These are phyloP conservation scores for Ariolimax columbianus DNA, from an alignment of 2,888 invertebrate genomes.

Conservation along the genomic window DNA sequence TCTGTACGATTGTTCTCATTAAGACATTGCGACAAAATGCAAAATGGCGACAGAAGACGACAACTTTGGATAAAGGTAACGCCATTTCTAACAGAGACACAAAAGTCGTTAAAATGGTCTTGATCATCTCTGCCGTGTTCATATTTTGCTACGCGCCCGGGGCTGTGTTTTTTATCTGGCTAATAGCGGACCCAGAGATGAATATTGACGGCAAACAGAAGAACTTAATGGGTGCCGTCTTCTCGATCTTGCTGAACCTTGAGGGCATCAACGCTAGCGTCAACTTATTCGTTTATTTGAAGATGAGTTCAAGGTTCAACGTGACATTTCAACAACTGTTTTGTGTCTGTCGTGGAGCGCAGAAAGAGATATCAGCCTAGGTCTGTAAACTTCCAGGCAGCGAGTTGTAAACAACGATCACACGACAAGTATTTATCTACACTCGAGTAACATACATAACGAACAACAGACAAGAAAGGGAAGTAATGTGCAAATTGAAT, in stretches of 20 bases:
- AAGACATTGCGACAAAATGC: not conserved
- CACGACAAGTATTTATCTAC: too few species aligned
- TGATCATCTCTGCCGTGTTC: slow-evolving; percentile 4
- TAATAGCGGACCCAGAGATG: not conserved
- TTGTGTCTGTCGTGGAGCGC: not conserved
- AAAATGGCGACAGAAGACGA: slow-evolving; percentile 24
- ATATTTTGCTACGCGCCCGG: slow-evolving; percentile 16
- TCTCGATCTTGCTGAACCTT: not conserved
- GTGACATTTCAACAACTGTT: not conserved
- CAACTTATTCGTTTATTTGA: slow-evolving; percentile 22
- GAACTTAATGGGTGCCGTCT: not conserved
- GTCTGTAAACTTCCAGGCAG: too few species aligned
- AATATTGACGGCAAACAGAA: not conserved
- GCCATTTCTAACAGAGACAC: slow-evolving; percentile 4
- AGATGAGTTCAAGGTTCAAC: slow-evolving; percentile 26
- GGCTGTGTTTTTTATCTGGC: not conserved
- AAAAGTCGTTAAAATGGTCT: not conserved
- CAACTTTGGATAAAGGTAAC: not conserved
- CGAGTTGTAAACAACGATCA: too few species aligned
- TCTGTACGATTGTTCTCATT: not conserved
- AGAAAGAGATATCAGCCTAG: not conserved
- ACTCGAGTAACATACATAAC: too few species aligned
- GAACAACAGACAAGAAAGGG: too few species aligned
- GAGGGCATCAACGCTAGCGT: slow-evolving; percentile 18
- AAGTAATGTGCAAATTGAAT: too few species aligned